These are phyloP conservation scores for Cassiopea andromeda DNA, from an alignment of 30 jellyfish, hydroid and myxozoan genomes.

Conservation along the genomic window DNA sequence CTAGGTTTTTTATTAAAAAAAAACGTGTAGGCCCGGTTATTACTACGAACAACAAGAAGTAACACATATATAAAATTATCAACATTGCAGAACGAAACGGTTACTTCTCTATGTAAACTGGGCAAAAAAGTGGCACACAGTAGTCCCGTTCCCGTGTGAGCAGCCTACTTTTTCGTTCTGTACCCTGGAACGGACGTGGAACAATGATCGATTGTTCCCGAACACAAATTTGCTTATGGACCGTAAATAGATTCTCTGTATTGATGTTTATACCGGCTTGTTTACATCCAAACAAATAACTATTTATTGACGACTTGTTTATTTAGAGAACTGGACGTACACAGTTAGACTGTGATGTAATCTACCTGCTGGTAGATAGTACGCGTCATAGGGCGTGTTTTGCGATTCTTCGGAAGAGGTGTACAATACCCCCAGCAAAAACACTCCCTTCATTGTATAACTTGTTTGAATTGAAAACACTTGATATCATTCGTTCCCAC, in stretches of 20 bases:
- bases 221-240: no score
- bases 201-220: no score
- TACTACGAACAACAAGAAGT: no score
- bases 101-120: no score
- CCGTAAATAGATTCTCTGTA: not conserved
- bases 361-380: not conserved
- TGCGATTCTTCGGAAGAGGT: constrained; percentile 26
- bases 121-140: no score
- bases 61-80: no score
- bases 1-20: no score
- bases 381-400: not conserved
- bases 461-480: constrained; percentile 18
- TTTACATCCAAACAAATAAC: not conserved
- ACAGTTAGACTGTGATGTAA: constrained; percentile 2
- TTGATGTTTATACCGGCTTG: not conserved
- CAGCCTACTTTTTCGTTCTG: no score
- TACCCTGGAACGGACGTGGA: no score
- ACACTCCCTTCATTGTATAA: not conserved
- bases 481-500: constrained; percentile 19
- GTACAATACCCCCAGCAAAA: not conserved
- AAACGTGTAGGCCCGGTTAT: no score
- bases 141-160: no score
- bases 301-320: not conserved
- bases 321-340: constrained; percentile 5
- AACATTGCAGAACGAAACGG: no score